Evolutionary conservation across 2,888 invertebrate genomes (phyloP), one percentile per base, ranked within the genome.

Genomic region (Notodonta dromedarius): DNA sequence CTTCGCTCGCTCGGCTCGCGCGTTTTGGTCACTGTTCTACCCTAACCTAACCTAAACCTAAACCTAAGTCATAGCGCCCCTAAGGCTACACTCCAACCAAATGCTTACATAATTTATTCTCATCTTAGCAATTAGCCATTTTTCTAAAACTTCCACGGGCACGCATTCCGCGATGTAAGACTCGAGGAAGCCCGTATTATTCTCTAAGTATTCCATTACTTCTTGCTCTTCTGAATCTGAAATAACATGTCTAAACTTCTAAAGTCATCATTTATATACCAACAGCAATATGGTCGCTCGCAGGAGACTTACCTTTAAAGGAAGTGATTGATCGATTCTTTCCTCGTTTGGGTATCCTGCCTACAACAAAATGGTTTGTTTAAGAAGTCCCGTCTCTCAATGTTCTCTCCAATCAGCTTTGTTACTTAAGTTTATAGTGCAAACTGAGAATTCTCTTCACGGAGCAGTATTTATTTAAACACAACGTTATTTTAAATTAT

Each of bases 111-210:
- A 60, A 32, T 61, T 51, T 4, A 56, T 52, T 2, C 67, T 74
- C 6, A 69, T 57, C 70, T 88, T 87, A 56, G 94, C 90, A 32
- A 94, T 93, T 69, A 96, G 92, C 96, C 96, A 96, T 60, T 94
- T 88, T 81, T 96, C 95, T 58, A 97, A 76, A 57, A 94, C 94
- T 63, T 96, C 95, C 60, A 94, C 80, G 57, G 95, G 94, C 14
- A 96, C 94, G 64, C 95, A 94, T 32, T 95, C 94, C 76, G 94
- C 87, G 9, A 97, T 92, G 79, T 95, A 96, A 1, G 93, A 86
- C 69, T 96, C 96, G 69, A 97, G 87, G 77, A 96, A 95, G 11
- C 95, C 95, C 1, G 94, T 95, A 83, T 96, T 95, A 0, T 94
- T 90, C 56, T 94, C 91, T 56, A 97, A 88, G 78, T 92, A 96